These are phyloP conservation scores for Drosophila setosimentum DNA, from an alignment of 2,888 invertebrate genomes.

Conservation along the genomic window DNA sequence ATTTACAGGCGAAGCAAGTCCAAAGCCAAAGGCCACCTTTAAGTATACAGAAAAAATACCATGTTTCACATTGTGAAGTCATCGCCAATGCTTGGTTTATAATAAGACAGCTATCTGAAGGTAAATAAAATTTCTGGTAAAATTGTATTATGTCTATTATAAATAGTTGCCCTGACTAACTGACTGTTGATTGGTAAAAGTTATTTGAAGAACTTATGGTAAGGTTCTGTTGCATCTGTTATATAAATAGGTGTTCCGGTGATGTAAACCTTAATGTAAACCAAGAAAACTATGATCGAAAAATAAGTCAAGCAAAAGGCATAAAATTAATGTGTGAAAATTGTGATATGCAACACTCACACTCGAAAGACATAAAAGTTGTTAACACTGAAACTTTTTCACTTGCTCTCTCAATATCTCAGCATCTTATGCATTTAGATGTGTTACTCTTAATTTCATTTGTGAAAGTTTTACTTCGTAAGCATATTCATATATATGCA, in stretches of 20 bases:
- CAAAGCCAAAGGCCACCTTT: background rate
- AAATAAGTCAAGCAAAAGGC: background rate
- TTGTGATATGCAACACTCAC: background rate
- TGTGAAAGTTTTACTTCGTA: constrained; percentile 12
- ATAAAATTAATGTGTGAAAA: background rate
- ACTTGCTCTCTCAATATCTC: too few relatives aligned
- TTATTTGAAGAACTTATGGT: background rate
- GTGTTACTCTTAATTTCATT: constrained; percentile 31
- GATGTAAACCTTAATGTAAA: background rate
- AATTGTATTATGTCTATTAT: background rate
- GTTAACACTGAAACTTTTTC: background rate
- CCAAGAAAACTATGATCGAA: background rate
- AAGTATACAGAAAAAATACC: background rate
- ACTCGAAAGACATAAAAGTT: background rate
- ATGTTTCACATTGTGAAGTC: background rate
- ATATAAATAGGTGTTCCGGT: background rate
- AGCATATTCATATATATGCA: constrained; percentile 11
- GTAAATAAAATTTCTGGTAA: background rate
- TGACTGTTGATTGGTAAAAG: background rate
- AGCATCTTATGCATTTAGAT: constrained; percentile 1
- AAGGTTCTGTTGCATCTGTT: background rate
- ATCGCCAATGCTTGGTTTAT: background rate
- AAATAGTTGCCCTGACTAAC: background rate
- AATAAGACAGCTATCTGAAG: background rate
- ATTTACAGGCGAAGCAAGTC: constrained; percentile 24